phyloP scores from a whole-genome alignment of 53 echinoderm and acorn worm genomes.

The Apostichopus leukothele region DNA sequence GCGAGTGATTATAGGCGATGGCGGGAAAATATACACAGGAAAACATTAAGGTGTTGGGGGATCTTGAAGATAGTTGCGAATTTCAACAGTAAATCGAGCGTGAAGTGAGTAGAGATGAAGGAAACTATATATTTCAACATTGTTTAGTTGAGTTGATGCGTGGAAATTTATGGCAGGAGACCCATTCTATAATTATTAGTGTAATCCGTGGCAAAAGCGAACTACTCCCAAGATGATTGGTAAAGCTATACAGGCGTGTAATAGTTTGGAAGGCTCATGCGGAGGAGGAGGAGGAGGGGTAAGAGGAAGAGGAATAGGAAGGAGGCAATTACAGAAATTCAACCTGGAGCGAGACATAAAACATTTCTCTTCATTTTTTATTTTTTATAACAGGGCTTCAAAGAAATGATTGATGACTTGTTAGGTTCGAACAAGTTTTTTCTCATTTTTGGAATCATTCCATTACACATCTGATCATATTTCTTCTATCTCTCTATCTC shows the following conservation, averaged over 20 bases:
- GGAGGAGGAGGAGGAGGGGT: no score
- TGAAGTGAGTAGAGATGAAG: constrained; percentile 22
- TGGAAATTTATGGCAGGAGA: constrained; percentile 35
- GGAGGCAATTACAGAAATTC: constrained; percentile 35
- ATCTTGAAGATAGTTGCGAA: background rate
- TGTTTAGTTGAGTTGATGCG: constrained; percentile 35
- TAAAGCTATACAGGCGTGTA: background rate
- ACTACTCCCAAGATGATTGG: background rate
- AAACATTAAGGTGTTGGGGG: constrained; percentile 41
- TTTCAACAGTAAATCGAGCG: constrained; percentile 40
- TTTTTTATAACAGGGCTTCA: constrained; percentile 11
- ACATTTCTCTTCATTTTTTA: constrained; percentile 30
- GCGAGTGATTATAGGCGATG: constrained; percentile 42
- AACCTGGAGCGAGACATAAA: constrained; percentile 19
- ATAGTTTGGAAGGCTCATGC: no score
- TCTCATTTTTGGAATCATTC: background rate
- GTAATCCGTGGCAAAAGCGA: constrained; percentile 12
- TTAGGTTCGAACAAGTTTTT: constrained; percentile 4
- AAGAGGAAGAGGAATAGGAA: no score
- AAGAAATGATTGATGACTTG: constrained; percentile 17
- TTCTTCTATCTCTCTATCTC: background rate
- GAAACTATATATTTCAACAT: constrained; percentile 44
- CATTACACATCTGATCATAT: background rate
- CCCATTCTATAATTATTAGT: constrained; percentile 38
- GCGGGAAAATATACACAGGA: constrained; percentile 45